Evolutionary conservation across 2,888 invertebrate species (phyloP).

Genomic region (Oxycera nigricornis): DNA sequence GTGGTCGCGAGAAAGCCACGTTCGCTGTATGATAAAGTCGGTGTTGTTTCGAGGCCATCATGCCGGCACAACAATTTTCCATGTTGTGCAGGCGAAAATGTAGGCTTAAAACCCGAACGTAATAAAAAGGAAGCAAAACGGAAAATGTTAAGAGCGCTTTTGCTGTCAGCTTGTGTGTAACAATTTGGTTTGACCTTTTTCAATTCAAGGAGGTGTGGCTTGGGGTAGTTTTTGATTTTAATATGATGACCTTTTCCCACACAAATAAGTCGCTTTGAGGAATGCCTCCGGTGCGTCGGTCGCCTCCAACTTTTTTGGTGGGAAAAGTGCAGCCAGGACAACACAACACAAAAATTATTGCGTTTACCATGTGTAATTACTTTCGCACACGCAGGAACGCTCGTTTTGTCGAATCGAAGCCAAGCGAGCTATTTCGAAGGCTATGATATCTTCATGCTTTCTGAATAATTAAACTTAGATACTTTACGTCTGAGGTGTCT

Average conservation of each 20-base stretch:
- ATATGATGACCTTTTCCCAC: neutral
- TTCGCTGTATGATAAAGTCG: neutral
- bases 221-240: slow-evolving; percentile 3
- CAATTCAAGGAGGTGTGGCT: neutral
- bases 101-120: neutral
- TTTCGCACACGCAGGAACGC: neutral
- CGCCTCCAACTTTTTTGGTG: neutral
- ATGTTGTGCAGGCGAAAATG: neutral
- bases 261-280: neutral
- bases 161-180: slow-evolving; percentile 2
- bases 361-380: neutral
- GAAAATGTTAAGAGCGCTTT: neutral
- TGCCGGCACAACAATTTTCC: slow-evolving; percentile 26
- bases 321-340: neutral
- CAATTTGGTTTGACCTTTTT: slow-evolving; percentile 17
- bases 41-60: neutral
- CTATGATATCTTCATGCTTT: neutral
- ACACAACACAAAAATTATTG: neutral
- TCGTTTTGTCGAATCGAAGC: too few relatives aligned
- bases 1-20: neutral
- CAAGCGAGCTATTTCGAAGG: neutral
- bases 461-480: neutral
- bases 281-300: neutral
- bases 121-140: neutral
- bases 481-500: too few relatives aligned